phyloP scores from a whole-genome alignment of 92 coral and sea anemone genomes.

The Paramuricea clavata region DNA sequence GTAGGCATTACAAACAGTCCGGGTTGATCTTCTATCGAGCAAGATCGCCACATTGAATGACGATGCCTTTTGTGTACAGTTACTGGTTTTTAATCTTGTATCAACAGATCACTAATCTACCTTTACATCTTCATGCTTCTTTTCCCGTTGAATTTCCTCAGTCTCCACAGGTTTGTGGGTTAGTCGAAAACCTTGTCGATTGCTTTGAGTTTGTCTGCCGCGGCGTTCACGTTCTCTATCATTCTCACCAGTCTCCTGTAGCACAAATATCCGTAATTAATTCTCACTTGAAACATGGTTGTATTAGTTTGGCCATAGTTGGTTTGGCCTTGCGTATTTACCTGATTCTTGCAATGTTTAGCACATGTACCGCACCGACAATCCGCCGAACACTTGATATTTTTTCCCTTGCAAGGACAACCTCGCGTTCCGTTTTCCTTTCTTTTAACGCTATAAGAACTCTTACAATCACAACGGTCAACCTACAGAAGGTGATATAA shows the following conservation, averaged over 20 bases:
- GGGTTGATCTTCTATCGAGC: too few species aligned
- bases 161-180: neutral
- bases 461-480: conserved; percentile 31
- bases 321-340: neutral
- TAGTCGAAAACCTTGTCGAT: neutral
- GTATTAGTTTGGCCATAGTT: too few species aligned
- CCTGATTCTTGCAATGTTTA: conserved; percentile 42
- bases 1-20: too few species aligned
- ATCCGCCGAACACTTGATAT: too few species aligned
- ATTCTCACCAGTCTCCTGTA: neutral
- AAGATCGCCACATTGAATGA: neutral
- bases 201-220: neutral
- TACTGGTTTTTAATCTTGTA: too few species aligned
- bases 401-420: conserved; percentile 46
- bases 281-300: neutral
- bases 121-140: neutral
- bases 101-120: neutral
- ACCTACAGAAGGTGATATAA: neutral
- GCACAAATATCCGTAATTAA: neutral
- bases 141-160: neutral
- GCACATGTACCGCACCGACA: too few species aligned
- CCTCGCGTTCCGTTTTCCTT: conserved; percentile 32
- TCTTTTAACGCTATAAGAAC: conserved; percentile 8
- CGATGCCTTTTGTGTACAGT: too few species aligned
- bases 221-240: neutral